These are phyloP conservation scores for Nomada flava DNA, from an alignment of 2,888 invertebrate species.

Conservation along the genomic window DNA sequence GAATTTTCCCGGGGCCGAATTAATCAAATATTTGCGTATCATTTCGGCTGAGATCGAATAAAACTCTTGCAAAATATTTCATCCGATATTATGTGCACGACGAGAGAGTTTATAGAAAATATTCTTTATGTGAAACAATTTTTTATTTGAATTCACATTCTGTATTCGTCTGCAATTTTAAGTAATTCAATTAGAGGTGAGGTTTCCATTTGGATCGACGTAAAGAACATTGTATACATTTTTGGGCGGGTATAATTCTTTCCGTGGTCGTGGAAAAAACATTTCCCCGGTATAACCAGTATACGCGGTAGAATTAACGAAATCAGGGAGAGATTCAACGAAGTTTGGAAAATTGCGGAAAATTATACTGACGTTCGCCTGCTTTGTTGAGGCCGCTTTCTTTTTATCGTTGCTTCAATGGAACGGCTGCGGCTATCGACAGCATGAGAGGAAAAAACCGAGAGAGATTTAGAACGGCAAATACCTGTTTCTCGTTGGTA, in stretches of 20 bases:
- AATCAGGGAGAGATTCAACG: conserved; percentile 27
- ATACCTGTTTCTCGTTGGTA: neutral
- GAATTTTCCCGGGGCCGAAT: neutral
- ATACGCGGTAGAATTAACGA: conserved; percentile 24
- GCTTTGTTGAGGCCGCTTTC: conserved; percentile 2
- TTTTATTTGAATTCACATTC: no score
- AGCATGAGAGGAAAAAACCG: neutral
- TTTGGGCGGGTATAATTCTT: neutral
- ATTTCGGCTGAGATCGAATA: conserved; percentile 7
- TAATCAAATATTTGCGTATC: conserved; percentile 34
- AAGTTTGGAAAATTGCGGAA: conserved; percentile 28
- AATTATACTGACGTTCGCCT: neutral
- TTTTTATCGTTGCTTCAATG: conserved; percentile 4
- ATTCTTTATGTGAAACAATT: neutral
- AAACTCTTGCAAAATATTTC: conserved; percentile 22
- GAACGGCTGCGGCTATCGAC: conserved; percentile 21
- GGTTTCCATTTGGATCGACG: no score
- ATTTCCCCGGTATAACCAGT: neutral
- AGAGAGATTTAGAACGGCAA: neutral
- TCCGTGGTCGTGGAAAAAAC: neutral
- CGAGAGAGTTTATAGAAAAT: neutral
- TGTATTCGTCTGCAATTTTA: no score
- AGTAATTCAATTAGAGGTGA: no score
- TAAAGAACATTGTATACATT: no score
- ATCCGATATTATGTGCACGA: neutral